phyloP scores from a whole-genome alignment of 30 jellyfish, hydroid and myxozoan species.

The Sanderia malayensis region DNA sequence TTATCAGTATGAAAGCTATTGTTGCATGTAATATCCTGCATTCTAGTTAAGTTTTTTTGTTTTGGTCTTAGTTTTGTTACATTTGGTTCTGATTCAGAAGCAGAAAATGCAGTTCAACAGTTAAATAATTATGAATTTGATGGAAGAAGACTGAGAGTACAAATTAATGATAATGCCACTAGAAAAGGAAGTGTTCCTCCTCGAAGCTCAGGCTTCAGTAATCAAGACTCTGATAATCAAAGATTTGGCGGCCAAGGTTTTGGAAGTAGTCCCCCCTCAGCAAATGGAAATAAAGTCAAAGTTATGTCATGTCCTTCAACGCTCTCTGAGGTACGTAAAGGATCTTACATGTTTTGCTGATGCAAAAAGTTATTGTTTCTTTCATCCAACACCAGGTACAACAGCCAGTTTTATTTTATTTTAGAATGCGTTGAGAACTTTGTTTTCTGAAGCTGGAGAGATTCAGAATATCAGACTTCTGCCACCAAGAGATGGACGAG shows the following conservation, averaged over 20 bases:
- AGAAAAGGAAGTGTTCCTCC: background rate
- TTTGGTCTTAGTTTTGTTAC: constrained; percentile 60
- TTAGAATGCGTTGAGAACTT: constrained; percentile 19
- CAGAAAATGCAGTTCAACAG: constrained; percentile 38
- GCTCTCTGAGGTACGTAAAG: constrained; percentile 39
- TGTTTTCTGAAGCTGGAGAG: constrained; percentile 46
- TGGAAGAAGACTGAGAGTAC: constrained; percentile 65
- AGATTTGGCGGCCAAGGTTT: background rate
- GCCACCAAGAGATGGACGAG: constrained; percentile 58
- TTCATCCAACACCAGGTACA: too few relatives aligned
- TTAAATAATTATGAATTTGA: constrained; percentile 56
- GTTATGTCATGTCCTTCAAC: constrained; percentile 46
- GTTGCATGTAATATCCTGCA: too few relatives aligned
- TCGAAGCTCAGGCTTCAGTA: background rate
- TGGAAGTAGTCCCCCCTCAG: background rate
- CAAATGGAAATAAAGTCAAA: constrained; percentile 25
- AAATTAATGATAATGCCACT: constrained; percentile 23
- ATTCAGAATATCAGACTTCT: constrained; percentile 25
- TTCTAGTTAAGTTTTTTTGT: too few relatives aligned
- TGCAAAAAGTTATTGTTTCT: too few relatives aligned
- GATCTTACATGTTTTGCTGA: too few relatives aligned
- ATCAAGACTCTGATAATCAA: too few relatives aligned
- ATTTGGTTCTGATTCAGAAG: constrained; percentile 37
- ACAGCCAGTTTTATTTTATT: constrained; percentile 9
- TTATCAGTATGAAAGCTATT: too few relatives aligned